Evolutionary conservation across 1,140 invertebrate species (phyloP), one percentile per base, ranked within the genome.

Genomic region (Drosophila watanabei): DNA sequence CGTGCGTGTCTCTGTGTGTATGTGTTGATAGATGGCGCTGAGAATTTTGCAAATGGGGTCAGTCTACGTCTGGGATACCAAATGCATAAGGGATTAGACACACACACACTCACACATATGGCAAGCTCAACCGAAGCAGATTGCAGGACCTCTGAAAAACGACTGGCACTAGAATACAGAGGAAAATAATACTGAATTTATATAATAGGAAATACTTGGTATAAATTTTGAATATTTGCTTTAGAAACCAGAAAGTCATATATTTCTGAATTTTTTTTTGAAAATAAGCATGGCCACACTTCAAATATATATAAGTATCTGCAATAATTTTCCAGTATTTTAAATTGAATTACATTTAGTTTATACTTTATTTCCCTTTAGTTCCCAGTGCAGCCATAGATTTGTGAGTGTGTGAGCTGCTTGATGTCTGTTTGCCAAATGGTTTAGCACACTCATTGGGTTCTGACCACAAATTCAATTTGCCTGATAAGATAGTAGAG

Each of bases 391-490:
- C 24, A 56, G 2, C 24, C n/a, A n/a, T 35, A 16, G 54, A 57
- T 35, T 62, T 28, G 49, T 46, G 33, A 48, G 65, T 48, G 59
- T 64, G 45, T 58, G 51, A 65, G 63, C 49, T 56, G 46, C 57
- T 77, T 76, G 79, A 86, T 60, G 79, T 85, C 56, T 78, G 82
- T 89, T 87, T 89, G 81, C 77, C 81, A 80, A 88, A 81, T 80
- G 84, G 82, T 79, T 89, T 84, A 81, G 84, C 80, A 89, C 72
- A 85, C 85, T 89, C 81, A 89, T 84, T 89, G 84, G 77, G 61
- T 78, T 37, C 77, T 68, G 75, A 78, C 84, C 84, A 81, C 84
- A 88, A 89, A 89, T 88, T 89, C 85, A 89, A 88, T 88, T 88
- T 81, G 57, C 35, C 72, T 45, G 76, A 84, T 80, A 88, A 73